Evolutionary conservation across 64 coral and sea anemone species (phyloP), one percentile per base, ranked within the genome.

Genomic region (Cladopsammia gracilis): DNA sequence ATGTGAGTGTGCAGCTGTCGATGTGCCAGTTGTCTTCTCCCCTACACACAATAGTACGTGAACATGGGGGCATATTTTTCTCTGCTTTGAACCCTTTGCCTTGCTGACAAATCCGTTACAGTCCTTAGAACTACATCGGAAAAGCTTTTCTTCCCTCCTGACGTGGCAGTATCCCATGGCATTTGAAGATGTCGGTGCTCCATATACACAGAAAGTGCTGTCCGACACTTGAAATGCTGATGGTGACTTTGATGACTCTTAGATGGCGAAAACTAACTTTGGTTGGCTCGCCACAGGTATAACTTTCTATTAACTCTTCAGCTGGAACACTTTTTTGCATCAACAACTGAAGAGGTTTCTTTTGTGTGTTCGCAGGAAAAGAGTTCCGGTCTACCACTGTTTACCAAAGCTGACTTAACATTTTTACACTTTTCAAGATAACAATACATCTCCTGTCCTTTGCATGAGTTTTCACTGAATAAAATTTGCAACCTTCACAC

Each of bases 381-480:
- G 18, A 69, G 23, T 69, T 69, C 66, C 9, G 65, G 20, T 6
- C 22, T 19, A 25, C 19, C 8, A 25, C 65, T 69, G 65, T 69
- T 69, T 20, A 69, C 65, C 20, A 24, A 69, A 24, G 65, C 65
- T 43, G 15, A 46, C 1, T 12, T 43, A n/a, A 66, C 80, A 64
- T 12, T 66, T 48, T 34, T 84, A 43, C 22, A 66, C 14, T 47
- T 65, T 66, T 25, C 59, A 84, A 45, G 22, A 23, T 69, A 24
- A 84, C 80, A 46, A 84, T 45, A 47, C 80, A 84, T n/a, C 80
- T 43, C 25, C 47, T 47, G 18, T 84, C 80, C 65, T 65, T 84
- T n/a, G 61, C 15, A 22, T 65, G 61, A 10, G 80, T 84, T 19
- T 69, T 68, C 3, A 86, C 82, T 47, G 62, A 69, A 50, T 24